Base-by-base conservation (phyloP, 2,888 invertebrate species). In the Drosophila picticornis region DNA sequence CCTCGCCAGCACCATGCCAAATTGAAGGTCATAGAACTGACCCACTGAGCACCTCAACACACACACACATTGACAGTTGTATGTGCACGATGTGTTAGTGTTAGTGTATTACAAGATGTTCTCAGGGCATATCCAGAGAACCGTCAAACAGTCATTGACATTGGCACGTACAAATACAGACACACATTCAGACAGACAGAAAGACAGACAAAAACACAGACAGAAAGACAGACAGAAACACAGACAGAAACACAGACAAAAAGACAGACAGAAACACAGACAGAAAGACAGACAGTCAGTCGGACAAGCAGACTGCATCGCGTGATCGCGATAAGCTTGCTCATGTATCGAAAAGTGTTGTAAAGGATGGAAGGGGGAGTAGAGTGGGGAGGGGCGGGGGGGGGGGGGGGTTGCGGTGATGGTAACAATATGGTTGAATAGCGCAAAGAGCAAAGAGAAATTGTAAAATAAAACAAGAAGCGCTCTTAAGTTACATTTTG, bases 261-360 rank as follows among this genome's bases (percentile, higher is more conserved):
- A 50, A 66, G 13, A 53, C 36, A 46, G 16, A 59, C 31, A 58
- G 19, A 43, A n/a, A n/a, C n/a, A n/a, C 13, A 43, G 19, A 53
- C 10, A 32, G 11, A 32, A n/a, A 16, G 16, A 13, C 2, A 27
- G 19, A 27, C 31, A 34, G 46, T 31, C 4, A 29, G 29, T 32
- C 32, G 29, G 13, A 16, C 2, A 29, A 29, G 50, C 50, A 22
- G 51, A 25, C 43, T 48, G 27, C 66, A 80, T 80, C 77, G 74
- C 72, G 77, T 80, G 77, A 78, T 78, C 79, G 67, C 64, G 80
- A 80, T 74, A 80, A 66, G 62, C 66, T 38, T 53, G 48, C 29
- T 59, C 19, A 29, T 11, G 9, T 7, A 29, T 19, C 13, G 38
- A 50, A 46, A 22, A 46, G 7, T 25, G 46, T 46, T 16, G 13